Percentiles rank a stretch among this genome's conserved stretches.
Evolutionary conservation across 1,140 invertebrate species (phyloP).

Genomic region (Danaus melanippus): DNA sequence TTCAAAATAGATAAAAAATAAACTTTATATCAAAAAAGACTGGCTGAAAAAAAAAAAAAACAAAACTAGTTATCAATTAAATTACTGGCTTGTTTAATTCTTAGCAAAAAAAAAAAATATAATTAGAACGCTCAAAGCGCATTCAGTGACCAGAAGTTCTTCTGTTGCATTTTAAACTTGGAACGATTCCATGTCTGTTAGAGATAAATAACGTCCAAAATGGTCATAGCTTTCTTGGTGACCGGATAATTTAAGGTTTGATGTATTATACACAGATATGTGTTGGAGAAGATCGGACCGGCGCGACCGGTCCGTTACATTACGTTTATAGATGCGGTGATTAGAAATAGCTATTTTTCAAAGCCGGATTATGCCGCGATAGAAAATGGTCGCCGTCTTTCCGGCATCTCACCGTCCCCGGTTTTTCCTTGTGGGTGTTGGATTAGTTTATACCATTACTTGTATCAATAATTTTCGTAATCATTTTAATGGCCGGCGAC

Average conservation of each 20-base stretch:
- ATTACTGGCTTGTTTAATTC: constrained; percentile 8
- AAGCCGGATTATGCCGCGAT: constrained; percentile 30
- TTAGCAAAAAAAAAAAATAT: constrained; percentile 10
- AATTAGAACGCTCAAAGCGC: constrained; percentile 4
- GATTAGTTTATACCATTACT: constrained; percentile 24
- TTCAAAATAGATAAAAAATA: no score
- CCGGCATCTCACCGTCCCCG: constrained; percentile 32
- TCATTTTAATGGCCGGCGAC: constrained; percentile 26
- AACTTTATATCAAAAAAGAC: no score
- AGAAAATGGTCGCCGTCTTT: constrained; percentile 22
- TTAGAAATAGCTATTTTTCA: constrained; percentile 49
- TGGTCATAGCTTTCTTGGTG: constrained; percentile 35
- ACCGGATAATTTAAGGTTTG: constrained; percentile 55
- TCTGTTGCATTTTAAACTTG: constrained; percentile 22
- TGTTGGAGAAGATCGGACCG: constrained; percentile 40
- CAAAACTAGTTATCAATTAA: no score
- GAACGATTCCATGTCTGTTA: constrained; percentile 32
- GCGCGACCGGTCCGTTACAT: constrained; percentile 33
- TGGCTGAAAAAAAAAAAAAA: no score
- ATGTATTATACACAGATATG: constrained; percentile 54
- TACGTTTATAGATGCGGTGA: constrained; percentile 46
- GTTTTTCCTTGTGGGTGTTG: constrained; percentile 35
- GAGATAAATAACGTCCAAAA: constrained; percentile 53
- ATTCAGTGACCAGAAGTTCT: constrained; percentile 14
- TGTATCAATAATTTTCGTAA: constrained; percentile 14